Base-by-base conservation (phyloP, 2,797 vertebrate genomes). In the Amblyopsis hoosieri region DNA sequence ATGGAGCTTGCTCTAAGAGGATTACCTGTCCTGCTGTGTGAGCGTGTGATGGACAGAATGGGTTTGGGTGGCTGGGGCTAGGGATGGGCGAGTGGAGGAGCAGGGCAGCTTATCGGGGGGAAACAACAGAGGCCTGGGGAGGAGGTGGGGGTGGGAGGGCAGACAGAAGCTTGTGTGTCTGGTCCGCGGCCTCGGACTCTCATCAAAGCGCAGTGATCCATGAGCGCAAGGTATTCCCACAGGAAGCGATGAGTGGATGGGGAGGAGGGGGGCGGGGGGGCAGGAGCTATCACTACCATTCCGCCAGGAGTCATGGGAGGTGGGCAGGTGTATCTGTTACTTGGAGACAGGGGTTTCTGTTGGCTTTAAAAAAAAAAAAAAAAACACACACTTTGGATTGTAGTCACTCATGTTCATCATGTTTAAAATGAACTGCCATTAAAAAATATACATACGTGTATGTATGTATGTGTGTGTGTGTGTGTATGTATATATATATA, bases 1-100 rank as follows among this genome's bases (percentile, higher is more conserved):
- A 75, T 80, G 64, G 65, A 57, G 54, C 76, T 80, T 49, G 57
- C 53, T 50, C 42, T 74, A 76, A 78, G 68, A 84, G 69, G 78
- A 76, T 83, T 84, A 67, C 60, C 72, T 68, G 48, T 56, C 23
- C 68, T 29, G 53, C 15, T 51, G 68, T 3, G 1, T 3, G 1
- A 62, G 1, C 60, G 55, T 70, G 60, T 60, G 61, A 74, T 72
- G 66, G 75, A 71, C 71, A 23, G 54, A 64, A 51, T 63, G 55
- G 81, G 54, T 76, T 62, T 58, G 48, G 15, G 55, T 15, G 49
- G 9, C 45, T 19, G 52, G 57, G 57, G 11, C n/a, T 42, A 13
- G 3, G 13, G 19, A 6, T 12, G 57, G n/a, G 9, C 55, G 49
- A 59, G 42, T 64, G 60, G 55, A 53, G 50, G 54, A 51, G n/a